Percentiles rank a stretch among this genome's conserved stretches.
These are phyloP conservation scores for Elephantulus edwardii DNA, from an alignment of 2,113 vertebrate genomes.

Conservation along the genomic window DNA sequence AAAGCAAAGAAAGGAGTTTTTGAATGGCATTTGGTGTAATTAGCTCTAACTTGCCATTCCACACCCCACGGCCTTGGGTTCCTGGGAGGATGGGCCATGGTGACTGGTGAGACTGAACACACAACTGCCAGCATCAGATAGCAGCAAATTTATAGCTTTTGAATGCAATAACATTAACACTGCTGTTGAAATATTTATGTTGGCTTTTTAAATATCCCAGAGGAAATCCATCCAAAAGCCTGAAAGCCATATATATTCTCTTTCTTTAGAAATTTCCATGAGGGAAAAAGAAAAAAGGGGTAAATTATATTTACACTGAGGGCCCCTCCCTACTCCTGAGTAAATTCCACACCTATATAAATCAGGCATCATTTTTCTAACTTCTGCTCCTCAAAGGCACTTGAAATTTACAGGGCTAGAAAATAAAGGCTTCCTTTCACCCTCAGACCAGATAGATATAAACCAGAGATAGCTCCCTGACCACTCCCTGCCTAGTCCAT, in stretches of 20 bases:
- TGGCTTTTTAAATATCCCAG: conserved; percentile 83
- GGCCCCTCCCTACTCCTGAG: conserved; percentile 63
- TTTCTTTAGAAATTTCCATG: conserved; percentile 80
- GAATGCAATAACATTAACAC: conserved; percentile 80
- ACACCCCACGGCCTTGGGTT: neutral
- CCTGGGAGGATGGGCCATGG: conserved; percentile 43
- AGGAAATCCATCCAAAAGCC: conserved; percentile 80
- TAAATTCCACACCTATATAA: conserved; percentile 75
- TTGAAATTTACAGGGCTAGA: conserved; percentile 54
- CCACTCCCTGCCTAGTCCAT: neutral
- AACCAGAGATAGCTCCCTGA: conserved; percentile 45
- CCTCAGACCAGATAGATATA: conserved; percentile 61
- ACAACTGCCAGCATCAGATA: conserved; percentile 65
- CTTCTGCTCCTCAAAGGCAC: conserved; percentile 70
- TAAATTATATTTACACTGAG: conserved; percentile 78
- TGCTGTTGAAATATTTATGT: conserved; percentile 83
- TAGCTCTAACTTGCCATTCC: neutral
- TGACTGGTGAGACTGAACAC: conserved; percentile 62
- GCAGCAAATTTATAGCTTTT: conserved; percentile 81
- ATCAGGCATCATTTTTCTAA: conserved; percentile 75
- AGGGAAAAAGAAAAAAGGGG: conserved; percentile 77
- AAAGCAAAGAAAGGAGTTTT: neutral
- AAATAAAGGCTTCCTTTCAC: conserved; percentile 77
- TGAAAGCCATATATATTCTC: conserved; percentile 76
- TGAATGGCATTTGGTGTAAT: neutral